Base-by-base conservation (phyloP, 2,888 invertebrate species). In the Tenthredo livida region DNA sequence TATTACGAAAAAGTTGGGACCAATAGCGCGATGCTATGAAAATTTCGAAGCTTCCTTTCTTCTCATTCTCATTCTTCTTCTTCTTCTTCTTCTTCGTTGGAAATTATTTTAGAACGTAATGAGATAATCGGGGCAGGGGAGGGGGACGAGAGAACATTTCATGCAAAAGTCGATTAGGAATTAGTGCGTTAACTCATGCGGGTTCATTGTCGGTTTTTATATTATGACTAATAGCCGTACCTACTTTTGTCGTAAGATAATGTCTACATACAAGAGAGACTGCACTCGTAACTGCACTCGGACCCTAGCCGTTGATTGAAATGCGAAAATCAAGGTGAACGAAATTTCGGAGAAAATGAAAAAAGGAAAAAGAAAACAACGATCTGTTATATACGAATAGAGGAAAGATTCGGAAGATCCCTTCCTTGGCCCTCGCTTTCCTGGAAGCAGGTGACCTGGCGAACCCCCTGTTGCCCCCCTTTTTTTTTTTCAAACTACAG, bases 361-460 rank as follows among this genome's bases (percentile, higher is more conserved):
- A 37, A 37, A 37, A 37, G 0, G 7, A 37, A 37, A 37, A 33
- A 33, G 33, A 33, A 2, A 33, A 33, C 33, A 37, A 37, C 37
- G 7, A 37, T 7, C 37, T 37, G 37, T 6, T n/a, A 7, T 4
- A n/a, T 7, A n/a, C n/a, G 33, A 77, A 33, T 17, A 9, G 50
- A 33, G 72, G 21, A 77, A 33, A 77, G 29, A 50, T 33, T 43
- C 21, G 29, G 67, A 67, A 1, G 43, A 73, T 73, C 73, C 43
- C 54, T 40, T 50, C 29, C 33, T n/a, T 29, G 2, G n/a, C n/a
- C n/a, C n/a, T n/a, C 40, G 6, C 86, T 87, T 88, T 84, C 85
- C 85, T 73, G 73, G 50, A 85, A 84, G 84, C 85, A 88, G 88
- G 88, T 88, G 87, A 86, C 85, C 85, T 58, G 9, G 37, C 70